Conservation (phyloP, 2,113 vertebrate genomes). For the Hydrochoerus hydrochaeris region DNA sequence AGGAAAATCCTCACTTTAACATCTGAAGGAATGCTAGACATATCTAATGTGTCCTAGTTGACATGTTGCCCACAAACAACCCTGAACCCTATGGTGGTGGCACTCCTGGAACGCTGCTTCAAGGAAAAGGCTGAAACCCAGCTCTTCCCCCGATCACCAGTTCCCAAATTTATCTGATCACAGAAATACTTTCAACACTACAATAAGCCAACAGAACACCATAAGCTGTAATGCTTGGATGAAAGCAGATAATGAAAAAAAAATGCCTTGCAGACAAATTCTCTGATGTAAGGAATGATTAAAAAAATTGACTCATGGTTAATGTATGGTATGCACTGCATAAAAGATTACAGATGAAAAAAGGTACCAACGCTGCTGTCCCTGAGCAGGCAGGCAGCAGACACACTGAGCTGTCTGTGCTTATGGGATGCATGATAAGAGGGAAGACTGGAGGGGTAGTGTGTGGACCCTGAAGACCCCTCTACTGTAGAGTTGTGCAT, state of each 20-base stretch:
- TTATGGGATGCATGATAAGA: accelerated
- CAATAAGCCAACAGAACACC: neutral
- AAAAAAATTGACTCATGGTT: slow-evolving; percentile 18
- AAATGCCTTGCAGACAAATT: slow-evolving; percentile 8
- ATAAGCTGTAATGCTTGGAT: neutral
- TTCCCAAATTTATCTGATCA: neutral
- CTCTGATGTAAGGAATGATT: neutral
- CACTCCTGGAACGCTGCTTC: accelerated
- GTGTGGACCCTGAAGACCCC: neutral
- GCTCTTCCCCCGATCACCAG: neutral
- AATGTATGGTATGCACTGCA: neutral
- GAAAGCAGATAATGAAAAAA: slow-evolving; percentile 46
- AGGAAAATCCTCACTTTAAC: neutral
- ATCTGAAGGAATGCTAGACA: neutral
- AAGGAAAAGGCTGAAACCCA: neutral
- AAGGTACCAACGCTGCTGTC: neutral
- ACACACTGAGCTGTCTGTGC: accelerated
- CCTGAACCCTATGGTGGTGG: neutral
- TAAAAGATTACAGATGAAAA: neutral
- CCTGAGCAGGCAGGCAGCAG: neutral
- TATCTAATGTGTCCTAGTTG: neutral
- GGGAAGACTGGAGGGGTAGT: neutral
- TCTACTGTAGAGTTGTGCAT: accelerated
- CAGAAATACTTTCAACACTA: neutral
- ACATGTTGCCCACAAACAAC: neutral